A percentile compares a stretch with the other conserved stretches of the same genome.
Conservation (phyloP, 1,140 invertebrate genomes). For the Mactra quadrangularis region DNA sequence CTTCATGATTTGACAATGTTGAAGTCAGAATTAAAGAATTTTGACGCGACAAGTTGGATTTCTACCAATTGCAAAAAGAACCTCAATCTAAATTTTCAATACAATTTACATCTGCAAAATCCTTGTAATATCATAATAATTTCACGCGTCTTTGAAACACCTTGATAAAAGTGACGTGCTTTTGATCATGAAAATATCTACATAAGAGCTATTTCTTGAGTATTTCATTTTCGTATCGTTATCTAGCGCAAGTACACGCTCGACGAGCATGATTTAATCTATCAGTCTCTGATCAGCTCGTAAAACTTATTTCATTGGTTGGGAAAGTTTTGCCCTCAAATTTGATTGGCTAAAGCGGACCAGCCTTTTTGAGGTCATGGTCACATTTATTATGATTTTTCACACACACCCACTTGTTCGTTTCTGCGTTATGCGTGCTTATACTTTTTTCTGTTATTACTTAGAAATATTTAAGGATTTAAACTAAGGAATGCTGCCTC, state of each 20-base stretch:
- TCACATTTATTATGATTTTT: conserved; percentile 61
- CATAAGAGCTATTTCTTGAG: no score
- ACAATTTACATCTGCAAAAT: no score
- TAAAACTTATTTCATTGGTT: conserved; percentile 64
- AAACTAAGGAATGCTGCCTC: conserved; percentile 11
- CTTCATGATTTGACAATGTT: no score
- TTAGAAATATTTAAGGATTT: background rate
- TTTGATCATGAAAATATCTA: no score
- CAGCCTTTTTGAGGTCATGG: conserved; percentile 60
- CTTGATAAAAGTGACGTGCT: no score
- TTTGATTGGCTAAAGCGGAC: conserved; percentile 66
- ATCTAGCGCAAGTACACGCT: conserved; percentile 9
- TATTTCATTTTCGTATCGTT: background rate
- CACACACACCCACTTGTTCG: conserved; percentile 27
- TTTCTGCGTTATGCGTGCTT: background rate
- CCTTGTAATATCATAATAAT: no score
- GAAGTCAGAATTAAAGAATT: no score
- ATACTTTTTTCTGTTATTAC: background rate
- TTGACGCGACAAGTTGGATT: no score
- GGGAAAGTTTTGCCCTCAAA: conserved; percentile 59
- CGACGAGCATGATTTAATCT: conserved; percentile 23
- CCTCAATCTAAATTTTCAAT: no score
- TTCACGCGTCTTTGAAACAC: no score
- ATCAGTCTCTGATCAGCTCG: conserved; percentile 68
- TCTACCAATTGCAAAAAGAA: no score